Evolutionary conservation across 2,888 invertebrate species (phyloP), one percentile per base, ranked within the genome.

Genomic region (Andricus curvator): DNA sequence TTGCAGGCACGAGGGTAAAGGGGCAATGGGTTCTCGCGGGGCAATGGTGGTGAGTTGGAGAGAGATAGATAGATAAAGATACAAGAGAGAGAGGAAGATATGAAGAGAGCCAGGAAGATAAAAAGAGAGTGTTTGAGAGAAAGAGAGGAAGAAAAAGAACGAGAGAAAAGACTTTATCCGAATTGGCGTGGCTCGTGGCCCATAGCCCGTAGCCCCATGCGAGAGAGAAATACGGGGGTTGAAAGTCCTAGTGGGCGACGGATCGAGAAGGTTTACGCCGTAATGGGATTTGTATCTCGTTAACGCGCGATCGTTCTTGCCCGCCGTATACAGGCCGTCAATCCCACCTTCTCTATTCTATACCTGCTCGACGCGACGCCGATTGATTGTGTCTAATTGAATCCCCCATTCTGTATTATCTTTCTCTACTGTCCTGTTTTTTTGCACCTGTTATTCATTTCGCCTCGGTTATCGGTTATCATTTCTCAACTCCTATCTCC

Each of bases 281-380:
- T 92, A 92, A 92, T 92, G 92, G 92, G 92, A 92, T 92, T 92
- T 92, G 92, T 92, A 92, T 92, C 92, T 92, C 92, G 92, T 92
- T 92, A 92, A 92, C 91, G 92, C 90, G 91, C 91, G 90, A 92
- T 92, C 92, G 91, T 92, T 91, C 92, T 91, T 90, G 89, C 89
- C 60, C 67, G 80, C 65, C 82, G 81, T 81, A 82, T 82, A 83
- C 83, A 84, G 81, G 83, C 81, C 82, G 78, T 82, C 82, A 84
- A 82, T 81, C 84, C 80, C 81, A 80, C 83, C 76, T 83, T 82
- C 83, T 83, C 67, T 65, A 74, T 74, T 74, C 74, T 37, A 80
- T 84, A 82, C 84, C 81, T 81, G 80, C 80, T 80, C 81, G 82
- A 81, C 79, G 37, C 81, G 82, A 81, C 78, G 80, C 81, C 83